Evolutionary conservation across 2,888 invertebrate genomes (phyloP), one percentile per base, ranked within the genome.

Genomic region (Petrolisthes cinctipes): DNA sequence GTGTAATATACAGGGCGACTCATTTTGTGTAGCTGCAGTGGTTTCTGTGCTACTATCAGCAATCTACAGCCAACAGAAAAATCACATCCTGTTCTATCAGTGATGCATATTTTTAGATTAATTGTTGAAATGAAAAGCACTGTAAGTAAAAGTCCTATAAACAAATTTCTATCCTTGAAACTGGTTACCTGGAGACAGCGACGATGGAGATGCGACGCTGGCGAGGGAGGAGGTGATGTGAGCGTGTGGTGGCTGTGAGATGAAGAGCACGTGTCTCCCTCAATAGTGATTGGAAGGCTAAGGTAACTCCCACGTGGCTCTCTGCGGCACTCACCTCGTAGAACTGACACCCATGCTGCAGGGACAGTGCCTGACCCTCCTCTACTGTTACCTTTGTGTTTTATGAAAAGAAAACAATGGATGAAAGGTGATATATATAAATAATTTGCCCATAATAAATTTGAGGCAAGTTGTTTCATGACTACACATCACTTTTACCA

Each of bases 251-350:
- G 14, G 71, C 20, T 37, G 37, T 37, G 71, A 71, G 17, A 6
- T 71, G 71, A 0, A 96, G 94, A n/a, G 96, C 95, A 84, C 96
- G 94, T n/a, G 96, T 96, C 93, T 96, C 96, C 79, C 96, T 93
- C 80, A 96, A 93, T 87, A 96, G 93, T 23, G 95, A 95, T 92
- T 96, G 96, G 92, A 96, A 95, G 87, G 96, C 95, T 81, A 95
- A 94, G 93, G 96, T 96, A 79, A 96, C 94, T 91, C 95, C 95
- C 20, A 95, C 94, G 53, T 95, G 95, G 93, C 96, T 96, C 92
- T 96, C 96, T 0, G 96, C 96, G 7, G 96, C 96, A 51, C 96
- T 96, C n/a, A 96, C 95, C 93, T 96, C 96, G 93, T 95, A 95
- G 93, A 96, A 96, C 82, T 95, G 95, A 91, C 95, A 95, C 66